Evolutionary conservation across 2,797 vertebrate species (phyloP).

Genomic region (Simalia tracyae): DNA sequence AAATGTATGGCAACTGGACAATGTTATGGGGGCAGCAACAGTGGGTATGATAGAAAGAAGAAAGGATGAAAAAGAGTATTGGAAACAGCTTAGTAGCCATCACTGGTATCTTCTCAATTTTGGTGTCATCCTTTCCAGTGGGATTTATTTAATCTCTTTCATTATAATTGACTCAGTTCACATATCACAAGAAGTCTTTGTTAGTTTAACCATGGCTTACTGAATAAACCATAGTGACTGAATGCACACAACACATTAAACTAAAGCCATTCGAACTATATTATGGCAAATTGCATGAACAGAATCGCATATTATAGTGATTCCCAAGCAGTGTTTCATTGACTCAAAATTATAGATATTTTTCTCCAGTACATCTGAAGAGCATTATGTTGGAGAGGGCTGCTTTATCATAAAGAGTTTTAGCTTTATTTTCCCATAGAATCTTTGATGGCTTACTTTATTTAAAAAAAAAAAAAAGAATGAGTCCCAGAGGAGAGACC

Average conservation of each 20-base stretch:
- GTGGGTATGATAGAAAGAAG: background rate
- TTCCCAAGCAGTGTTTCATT: background rate
- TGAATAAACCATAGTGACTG: too few relatives aligned
- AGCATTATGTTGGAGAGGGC: background rate
- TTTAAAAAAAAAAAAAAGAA: background rate
- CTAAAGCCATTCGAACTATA: too few relatives aligned
- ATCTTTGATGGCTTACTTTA: background rate
- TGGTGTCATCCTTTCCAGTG: background rate
- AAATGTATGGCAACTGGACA: background rate
- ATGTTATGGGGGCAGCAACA: background rate
- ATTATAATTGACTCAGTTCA: too few relatives aligned
- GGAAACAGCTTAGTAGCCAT: too few relatives aligned
- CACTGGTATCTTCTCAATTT: too few relatives aligned
- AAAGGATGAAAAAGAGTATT: too few relatives aligned
- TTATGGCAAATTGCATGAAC: too few relatives aligned
- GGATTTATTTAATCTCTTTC: background rate
- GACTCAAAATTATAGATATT: background rate
- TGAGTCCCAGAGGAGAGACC: background rate
- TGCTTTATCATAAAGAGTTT: background rate
- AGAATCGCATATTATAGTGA: background rate
- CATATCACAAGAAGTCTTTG: too few relatives aligned
- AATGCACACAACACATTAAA: too few relatives aligned
- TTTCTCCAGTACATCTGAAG: background rate
- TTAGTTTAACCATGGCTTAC: too few relatives aligned
- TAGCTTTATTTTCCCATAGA: background rate